Evolutionary conservation across 2,888 invertebrate genomes (phyloP), one percentile per base, ranked within the genome.

Genomic region (Anoncus sp.): DNA sequence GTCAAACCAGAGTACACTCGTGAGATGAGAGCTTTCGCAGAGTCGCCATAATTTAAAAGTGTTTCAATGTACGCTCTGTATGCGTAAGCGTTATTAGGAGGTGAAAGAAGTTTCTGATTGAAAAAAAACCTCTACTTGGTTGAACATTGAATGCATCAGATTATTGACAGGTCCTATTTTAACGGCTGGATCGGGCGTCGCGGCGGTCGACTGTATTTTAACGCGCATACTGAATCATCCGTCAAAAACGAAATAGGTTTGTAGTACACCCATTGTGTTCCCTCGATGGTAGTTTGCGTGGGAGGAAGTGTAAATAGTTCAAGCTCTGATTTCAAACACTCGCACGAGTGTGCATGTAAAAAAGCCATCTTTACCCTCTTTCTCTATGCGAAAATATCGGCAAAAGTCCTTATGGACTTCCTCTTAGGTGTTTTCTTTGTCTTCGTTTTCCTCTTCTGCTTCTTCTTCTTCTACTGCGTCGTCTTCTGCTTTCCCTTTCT

Each of bases 141-240:
- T 67, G 38, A 65, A 62, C 45, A 59, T 38, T 49, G 51, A 57
- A 70, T 82, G 84, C 31, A 82, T 14, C 62, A 80, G 76, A 65
- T 84, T 84, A 74, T 84, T 85, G 14, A 79, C 77, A 22, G 84
- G 82, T 5, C 73, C 82, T 12, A 81, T 69, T 20, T 51, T 59
- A 40, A n/a, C 18, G 7, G 35, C n/a, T 5, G 40, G 9, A 18
- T 60, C 60, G 14, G 43, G 16, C 72, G 51, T 66, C 0, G 20
- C 9, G 5, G 55, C 16, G 9, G 49, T 18, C n/a, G 53, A 31
- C 3, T 22, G 16, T 38, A 84, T 77, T 63, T 75, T 78, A 4
- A 75, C 82, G 5, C 63, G 73, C 24, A 85, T n/a, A 38, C 79
- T 72, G 82, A 59, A 57, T 85, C 80, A 27, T 85, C 82, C 0